Base-by-base conservation (phyloP, 1,140 invertebrate genomes). In the Aphelenchoides fujianensis region DNA sequence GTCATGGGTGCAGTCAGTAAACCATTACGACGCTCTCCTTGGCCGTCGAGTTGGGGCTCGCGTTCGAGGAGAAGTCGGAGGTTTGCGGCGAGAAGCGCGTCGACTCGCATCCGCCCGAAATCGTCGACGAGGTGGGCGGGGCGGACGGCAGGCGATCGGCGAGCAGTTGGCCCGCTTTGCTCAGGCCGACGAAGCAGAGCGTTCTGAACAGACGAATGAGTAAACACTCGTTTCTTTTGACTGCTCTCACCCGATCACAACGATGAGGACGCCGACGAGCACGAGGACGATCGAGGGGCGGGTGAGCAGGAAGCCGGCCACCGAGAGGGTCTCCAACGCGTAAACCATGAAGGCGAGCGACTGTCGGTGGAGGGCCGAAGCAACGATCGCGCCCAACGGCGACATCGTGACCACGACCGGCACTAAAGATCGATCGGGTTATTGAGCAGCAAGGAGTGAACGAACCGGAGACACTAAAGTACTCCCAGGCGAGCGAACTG, bases 341-440 rank as follows among this genome's bases (percentile, higher is more conserved):
- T 77, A 77, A 53, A 81, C 72, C n/a, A 79, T 62, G 0, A 69
- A n/a, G 12, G 79, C 79, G 41, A 81, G 71, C 27, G 76, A 70
- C 19, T 71, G 69, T 12, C 79, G 69, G 66, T 81, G 79, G 52
- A 81, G 73, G 59, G 80, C 79, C n/a, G 52, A 71, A 19, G 79
- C 73, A 16, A 80, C 37, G 19, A 80, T 68, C 16, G 79, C 64
- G 19, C 75, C 79, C 27, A 74, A 19, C 7, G 78, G 78, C 3
- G 75, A 69, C 12, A 53, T 57, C 32, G 79, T 55, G 27, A 79
- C 70, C 31, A 78, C 75, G 16, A 80, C 75, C 3, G 78, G 78
- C 16, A 77, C 54, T 35, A 37, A n/a, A n/a, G n/a, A n/a, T n/a
- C 3, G 70, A 68, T 5, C 23, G 61, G 59, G 19, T 5, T 27